Percentiles rank a stretch among this genome's conserved stretches.
phyloP scores from a whole-genome alignment of 2,797 vertebrate species.

The Vultur gryphus region DNA sequence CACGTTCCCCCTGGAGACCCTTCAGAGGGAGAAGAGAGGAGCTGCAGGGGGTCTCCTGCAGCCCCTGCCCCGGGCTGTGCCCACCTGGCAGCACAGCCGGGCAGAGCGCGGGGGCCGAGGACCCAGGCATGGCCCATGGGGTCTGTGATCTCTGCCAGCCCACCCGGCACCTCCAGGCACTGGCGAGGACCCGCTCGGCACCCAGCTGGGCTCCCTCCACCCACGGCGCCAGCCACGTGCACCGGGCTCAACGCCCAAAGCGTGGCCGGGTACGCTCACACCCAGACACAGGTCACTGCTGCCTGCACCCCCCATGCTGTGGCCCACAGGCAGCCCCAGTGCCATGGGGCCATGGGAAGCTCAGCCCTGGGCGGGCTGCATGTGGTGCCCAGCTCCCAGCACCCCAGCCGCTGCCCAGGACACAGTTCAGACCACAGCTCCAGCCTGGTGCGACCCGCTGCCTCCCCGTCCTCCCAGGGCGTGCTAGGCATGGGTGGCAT shows the following conservation, averaged over 20 bases:
- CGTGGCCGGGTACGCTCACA: rapidly evolving
- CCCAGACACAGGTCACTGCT: not conserved
- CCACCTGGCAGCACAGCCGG: not conserved
- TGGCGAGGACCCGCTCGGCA: rapidly evolving
- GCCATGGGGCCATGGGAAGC: rapidly evolving
- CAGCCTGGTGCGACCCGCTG: not conserved
- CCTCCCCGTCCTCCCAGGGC: not conserved
- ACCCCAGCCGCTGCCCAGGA: not conserved
- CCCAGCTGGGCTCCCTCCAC: not conserved
- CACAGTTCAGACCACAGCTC: not conserved
- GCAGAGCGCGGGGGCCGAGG: rapidly evolving
- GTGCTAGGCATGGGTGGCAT: rapidly evolving
- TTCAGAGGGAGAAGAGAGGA: slow-evolving; percentile 66
- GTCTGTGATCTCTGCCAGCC: not conserved
- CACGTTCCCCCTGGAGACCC: slow-evolving; percentile 92
- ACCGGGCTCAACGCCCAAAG: rapidly evolving
- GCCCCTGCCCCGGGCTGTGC: not conserved
- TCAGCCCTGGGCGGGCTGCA: rapidly evolving
- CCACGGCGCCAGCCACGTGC: not conserved
- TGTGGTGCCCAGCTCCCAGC: not conserved
- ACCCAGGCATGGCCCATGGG: rapidly evolving
- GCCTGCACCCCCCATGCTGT: not conserved
- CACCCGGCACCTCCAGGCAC: not conserved
- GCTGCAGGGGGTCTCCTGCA: not conserved
- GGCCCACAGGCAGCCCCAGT: not conserved